Conservation (phyloP, 2,888 invertebrate genomes). For the Ochropleura plecta region DNA sequence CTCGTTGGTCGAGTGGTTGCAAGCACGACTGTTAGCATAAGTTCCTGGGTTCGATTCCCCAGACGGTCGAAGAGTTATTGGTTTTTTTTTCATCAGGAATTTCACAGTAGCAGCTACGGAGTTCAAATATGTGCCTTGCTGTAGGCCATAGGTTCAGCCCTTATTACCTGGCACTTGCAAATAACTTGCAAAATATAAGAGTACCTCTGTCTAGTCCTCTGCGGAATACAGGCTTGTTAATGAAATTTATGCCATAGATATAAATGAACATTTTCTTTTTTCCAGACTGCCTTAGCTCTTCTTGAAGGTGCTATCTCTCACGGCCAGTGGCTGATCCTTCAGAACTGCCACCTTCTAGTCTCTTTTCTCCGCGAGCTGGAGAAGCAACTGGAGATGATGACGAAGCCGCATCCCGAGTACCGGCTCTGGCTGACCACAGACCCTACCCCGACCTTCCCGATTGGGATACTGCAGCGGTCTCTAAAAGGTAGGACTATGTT, state of each 20-base stretch:
- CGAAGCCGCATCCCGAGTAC: slow-evolving; percentile 97
- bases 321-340: slow-evolving; percentile 98
- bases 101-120: no score
- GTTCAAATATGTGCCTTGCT: no score
- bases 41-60: no score
- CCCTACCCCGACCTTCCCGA: slow-evolving; percentile 96
- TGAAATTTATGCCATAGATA: neutral
- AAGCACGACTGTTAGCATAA: no score
- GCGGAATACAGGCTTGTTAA: no score
- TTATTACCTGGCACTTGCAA: no score
- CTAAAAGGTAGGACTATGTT: slow-evolving; percentile 91
- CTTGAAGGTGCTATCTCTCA: slow-evolving; percentile 93
- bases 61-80: no score
- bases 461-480: slow-evolving; percentile 96
- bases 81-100: no score
- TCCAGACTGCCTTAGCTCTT: slow-evolving; percentile 92
- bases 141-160: no score
- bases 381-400: slow-evolving; percentile 95
- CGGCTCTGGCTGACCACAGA: slow-evolving; percentile 98
- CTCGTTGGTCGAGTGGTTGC: no score
- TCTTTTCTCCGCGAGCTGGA: slow-evolving; percentile 95
- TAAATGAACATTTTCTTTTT: neutral
- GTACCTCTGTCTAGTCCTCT: no score
- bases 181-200: no score
- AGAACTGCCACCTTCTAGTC: slow-evolving; percentile 97